A percentile compares a stretch with the other conserved stretches of the same genome.
phyloP scores from a whole-genome alignment of 2,113 vertebrate genomes.

The Emberiza fucata region DNA sequence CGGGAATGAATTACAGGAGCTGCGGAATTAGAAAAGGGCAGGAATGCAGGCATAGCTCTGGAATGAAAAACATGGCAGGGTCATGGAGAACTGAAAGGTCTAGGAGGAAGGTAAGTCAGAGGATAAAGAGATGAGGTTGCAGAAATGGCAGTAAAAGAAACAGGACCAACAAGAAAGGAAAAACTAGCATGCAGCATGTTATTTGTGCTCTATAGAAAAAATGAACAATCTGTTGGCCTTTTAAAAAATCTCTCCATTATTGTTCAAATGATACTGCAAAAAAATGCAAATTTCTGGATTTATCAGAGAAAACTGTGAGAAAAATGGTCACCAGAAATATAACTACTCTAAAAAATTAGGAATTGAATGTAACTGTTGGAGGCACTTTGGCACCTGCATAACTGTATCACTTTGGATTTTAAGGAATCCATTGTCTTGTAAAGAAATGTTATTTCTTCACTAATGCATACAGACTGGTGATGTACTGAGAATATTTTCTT shows the following conservation, averaged over 20 bases:
- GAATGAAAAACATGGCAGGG: neutral
- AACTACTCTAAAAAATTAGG: neutral
- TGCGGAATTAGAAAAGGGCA: neutral
- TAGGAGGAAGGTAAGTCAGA: neutral
- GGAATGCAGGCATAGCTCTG: neutral
- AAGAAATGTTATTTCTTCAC: neutral
- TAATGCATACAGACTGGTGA: neutral
- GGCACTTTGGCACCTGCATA: neutral
- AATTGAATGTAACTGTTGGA: neutral
- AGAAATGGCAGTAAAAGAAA: neutral
- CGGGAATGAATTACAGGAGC: neutral
- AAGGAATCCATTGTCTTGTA: neutral
- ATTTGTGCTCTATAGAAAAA: neutral
- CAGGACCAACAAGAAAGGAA: neutral
- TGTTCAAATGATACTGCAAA: neutral
- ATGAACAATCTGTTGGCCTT: neutral
- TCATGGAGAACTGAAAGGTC: neutral
- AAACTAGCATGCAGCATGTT: neutral
- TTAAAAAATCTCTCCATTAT: neutral
- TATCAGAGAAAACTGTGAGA: neutral
- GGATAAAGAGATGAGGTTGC: neutral
- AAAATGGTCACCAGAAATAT: neutral
- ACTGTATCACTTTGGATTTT: neutral
- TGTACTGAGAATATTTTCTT: neutral
- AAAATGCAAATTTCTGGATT: neutral